Evolutionary conservation across 2,113 vertebrate species (phyloP).

Genomic region (Triplophysa rosa): DNA sequence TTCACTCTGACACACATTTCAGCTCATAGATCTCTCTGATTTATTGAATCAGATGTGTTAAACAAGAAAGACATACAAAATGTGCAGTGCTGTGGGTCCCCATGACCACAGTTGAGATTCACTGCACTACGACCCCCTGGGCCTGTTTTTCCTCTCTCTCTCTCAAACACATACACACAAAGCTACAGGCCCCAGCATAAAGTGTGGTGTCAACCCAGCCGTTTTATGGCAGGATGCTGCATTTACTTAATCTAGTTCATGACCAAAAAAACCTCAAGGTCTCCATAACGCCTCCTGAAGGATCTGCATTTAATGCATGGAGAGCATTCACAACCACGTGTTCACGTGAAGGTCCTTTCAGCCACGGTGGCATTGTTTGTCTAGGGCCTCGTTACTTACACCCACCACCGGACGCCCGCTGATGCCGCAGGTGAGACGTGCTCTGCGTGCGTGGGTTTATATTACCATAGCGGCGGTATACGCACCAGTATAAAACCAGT

Average conservation of each 20-base stretch:
- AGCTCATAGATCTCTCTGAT: too few relatives aligned
- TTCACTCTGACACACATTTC: too few relatives aligned
- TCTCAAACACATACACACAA: background rate
- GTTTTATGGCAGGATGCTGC: constrained; percentile 10
- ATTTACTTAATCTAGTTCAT: constrained; percentile 16
- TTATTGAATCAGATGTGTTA: background rate
- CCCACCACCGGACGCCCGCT: background rate
- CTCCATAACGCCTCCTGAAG: constrained; percentile 26
- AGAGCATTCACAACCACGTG: constrained; percentile 7
- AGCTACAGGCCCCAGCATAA: background rate
- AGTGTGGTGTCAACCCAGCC: constrained; percentile 16
- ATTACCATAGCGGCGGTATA: constrained; percentile 22
- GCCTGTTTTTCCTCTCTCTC: background rate
- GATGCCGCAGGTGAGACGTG: background rate
- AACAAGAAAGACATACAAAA: too few relatives aligned
- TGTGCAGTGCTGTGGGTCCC: too few relatives aligned
- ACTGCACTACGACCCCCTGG: too few relatives aligned
- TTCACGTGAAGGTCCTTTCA: background rate
- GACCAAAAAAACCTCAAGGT: constrained; percentile 21
- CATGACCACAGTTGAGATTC: too few relatives aligned
- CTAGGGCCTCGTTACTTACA: background rate
- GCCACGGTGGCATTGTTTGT: background rate
- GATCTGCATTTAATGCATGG: constrained; percentile 27
- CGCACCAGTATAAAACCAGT: constrained; percentile 14
- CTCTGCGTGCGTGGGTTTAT: background rate